Evolutionary conservation across 2,888 invertebrate genomes (phyloP).

Genomic region (Ochropleura plecta): DNA sequence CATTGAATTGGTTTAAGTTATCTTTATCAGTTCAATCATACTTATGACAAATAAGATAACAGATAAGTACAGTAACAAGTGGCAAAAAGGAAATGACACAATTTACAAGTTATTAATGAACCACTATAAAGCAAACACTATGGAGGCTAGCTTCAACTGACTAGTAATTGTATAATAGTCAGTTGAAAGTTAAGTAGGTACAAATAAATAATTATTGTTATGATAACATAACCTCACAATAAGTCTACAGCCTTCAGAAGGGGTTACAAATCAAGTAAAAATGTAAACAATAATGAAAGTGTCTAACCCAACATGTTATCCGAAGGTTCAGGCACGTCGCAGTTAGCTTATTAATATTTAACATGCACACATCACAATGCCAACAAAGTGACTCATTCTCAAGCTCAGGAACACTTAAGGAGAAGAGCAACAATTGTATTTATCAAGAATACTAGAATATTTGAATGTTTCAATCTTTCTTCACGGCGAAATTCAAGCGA

Average conservation of each 20-base stretch:
- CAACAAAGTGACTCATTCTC: slow-evolving; percentile 83
- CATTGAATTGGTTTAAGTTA: slow-evolving; percentile 40
- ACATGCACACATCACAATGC: slow-evolving; percentile 84
- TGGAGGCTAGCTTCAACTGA: neutral
- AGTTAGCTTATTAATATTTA: slow-evolving; percentile 80
- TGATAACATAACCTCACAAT: slow-evolving; percentile 61
- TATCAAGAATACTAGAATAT: slow-evolving; percentile 55
- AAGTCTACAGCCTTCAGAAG: neutral
- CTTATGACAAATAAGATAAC: slow-evolving; percentile 44
- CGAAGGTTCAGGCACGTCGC: slow-evolving; percentile 66
- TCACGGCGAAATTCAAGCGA: slow-evolving; percentile 58
- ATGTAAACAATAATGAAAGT: slow-evolving; percentile 21
- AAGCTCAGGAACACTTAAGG: slow-evolving; percentile 63
- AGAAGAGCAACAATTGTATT: slow-evolving; percentile 55
- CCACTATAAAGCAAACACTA: neutral
- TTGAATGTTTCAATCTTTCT: slow-evolving; percentile 52
- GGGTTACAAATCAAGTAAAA: neutral
- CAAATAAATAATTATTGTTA: slow-evolving; percentile 36
- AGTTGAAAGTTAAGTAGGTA: neutral
- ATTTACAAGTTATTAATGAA: slow-evolving; percentile 22
- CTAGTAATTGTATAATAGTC: neutral
- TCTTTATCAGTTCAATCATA: slow-evolving; percentile 29
- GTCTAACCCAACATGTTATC: slow-evolving; percentile 58
- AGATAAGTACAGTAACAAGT: slow-evolving; percentile 25
- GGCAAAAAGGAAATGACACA: slow-evolving; percentile 15